These are phyloP conservation scores for Poeciliopsis turrubarensis DNA, from an alignment of 2,113 vertebrate species.

Conservation along the genomic window DNA sequence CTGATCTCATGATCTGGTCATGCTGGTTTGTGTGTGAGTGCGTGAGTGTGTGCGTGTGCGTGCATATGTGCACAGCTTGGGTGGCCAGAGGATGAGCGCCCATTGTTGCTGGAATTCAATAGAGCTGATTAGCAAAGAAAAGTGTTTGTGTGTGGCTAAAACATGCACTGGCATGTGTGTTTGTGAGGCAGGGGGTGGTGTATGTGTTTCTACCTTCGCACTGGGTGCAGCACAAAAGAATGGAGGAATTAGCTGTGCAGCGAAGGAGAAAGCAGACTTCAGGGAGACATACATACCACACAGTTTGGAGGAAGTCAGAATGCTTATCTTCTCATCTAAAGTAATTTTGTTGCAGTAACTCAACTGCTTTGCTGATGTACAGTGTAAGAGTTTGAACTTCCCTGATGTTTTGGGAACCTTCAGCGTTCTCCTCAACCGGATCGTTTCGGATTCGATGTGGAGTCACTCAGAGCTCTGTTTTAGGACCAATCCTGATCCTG, in stretches of 20 bases:
- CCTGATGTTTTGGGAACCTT: background rate
- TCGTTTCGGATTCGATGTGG: background rate
- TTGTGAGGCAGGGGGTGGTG: constrained; percentile 60
- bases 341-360: constrained; percentile 1
- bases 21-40: constrained; percentile 56
- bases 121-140: constrained; percentile 78
- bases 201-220: constrained; percentile 68
- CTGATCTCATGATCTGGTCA: constrained; percentile 63
- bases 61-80: constrained; percentile 71
- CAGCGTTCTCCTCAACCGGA: background rate
- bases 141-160: constrained; percentile 57
- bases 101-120: constrained; percentile 81
- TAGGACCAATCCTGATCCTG: too few species aligned
- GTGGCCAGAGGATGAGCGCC: constrained; percentile 80
- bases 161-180: constrained; percentile 62
- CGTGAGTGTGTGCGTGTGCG: constrained; percentile 38
- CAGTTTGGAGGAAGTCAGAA: constrained; percentile 30
- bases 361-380: constrained; percentile 2
- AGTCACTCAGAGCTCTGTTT: too few species aligned
- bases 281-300: constrained; percentile 54
- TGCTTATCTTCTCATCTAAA: constrained; percentile 39
- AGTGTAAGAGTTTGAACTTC: background rate
- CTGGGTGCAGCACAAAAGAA: constrained; percentile 64
- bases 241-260: constrained; percentile 64
- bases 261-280: constrained; percentile 59